Evolutionary conservation across 2,113 vertebrate species (phyloP).

Genomic region (Solea senegalensis): DNA sequence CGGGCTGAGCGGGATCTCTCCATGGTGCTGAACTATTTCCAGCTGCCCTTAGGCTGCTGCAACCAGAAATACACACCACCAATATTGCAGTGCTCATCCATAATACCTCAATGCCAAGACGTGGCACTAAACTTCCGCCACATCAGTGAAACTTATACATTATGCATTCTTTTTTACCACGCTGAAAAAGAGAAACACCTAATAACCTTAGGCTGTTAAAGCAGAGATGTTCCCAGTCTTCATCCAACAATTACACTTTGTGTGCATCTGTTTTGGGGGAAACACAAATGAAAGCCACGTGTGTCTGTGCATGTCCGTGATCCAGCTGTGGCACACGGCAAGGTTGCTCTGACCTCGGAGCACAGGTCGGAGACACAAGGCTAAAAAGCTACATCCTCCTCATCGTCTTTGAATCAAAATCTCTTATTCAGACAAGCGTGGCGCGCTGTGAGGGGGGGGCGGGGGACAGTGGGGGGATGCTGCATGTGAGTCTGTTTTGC

Average conservation of each 20-base stretch:
- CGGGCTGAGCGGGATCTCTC: constrained; percentile 65
- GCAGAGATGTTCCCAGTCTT: not conserved
- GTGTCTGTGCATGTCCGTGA: not conserved
- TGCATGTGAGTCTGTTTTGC: not conserved
- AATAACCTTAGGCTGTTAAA: too few species aligned
- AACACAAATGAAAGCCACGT: constrained; percentile 1
- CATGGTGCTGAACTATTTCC: constrained; percentile 73
- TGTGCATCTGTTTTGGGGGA: not conserved
- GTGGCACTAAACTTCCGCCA: not conserved
- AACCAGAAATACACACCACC: constrained; percentile 53
- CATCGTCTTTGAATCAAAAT: not conserved
- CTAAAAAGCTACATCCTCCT: not conserved
- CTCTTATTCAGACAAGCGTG: constrained; percentile 3
- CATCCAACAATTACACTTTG: not conserved
- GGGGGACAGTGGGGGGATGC: not conserved
- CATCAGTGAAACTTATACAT: too few species aligned
- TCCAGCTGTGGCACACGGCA: not conserved
- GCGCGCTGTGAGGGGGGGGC: too few species aligned
- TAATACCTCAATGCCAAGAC: constrained; percentile 3
- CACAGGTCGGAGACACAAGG: not conserved
- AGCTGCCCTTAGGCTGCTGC: constrained; percentile 61
- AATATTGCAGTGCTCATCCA: constrained; percentile 10
- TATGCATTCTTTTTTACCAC: too few species aligned
- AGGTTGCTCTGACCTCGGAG: not conserved
- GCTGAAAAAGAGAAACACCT: too few species aligned